Conservation (phyloP, 2,888 invertebrate genomes). For the Drosophila paucipuncta region DNA sequence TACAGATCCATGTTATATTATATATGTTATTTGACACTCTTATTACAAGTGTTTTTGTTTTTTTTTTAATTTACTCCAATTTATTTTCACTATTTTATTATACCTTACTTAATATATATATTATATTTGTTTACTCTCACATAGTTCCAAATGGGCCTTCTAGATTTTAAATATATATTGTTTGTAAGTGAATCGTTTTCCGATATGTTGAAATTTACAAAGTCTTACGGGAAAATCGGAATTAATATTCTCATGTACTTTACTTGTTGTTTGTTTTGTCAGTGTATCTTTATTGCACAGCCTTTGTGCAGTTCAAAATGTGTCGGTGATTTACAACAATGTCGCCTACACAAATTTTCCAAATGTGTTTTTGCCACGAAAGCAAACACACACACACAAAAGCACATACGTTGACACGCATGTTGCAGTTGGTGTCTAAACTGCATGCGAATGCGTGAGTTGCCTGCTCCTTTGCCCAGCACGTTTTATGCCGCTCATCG, state of each 20-base stretch:
- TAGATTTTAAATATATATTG: neutral
- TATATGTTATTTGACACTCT: neutral
- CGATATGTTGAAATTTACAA: neutral
- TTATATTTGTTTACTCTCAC: neutral
- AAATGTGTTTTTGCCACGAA: conserved; percentile 80
- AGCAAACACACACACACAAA: conserved; percentile 56
- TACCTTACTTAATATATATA: neutral
- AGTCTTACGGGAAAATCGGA: neutral
- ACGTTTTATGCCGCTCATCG: conserved; percentile 19
- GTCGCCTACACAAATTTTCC: conserved; percentile 77
- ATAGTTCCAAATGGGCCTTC: neutral
- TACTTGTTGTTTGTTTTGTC: conserved; percentile 17
- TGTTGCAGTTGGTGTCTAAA: conserved; percentile 68
- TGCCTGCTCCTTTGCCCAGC: conserved; percentile 38
- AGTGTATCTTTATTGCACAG: conserved; percentile 52
- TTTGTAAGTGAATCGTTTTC: neutral
- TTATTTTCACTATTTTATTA: neutral
- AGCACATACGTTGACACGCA: conserved; percentile 67
- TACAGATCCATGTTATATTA: neutral
- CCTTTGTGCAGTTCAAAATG: conserved; percentile 63
- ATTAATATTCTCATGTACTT: neutral
- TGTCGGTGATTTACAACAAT: conserved; percentile 80
- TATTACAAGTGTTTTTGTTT: no score
- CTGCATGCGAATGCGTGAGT: conserved; percentile 57
- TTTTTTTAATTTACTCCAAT: neutral